phyloP scores from a whole-genome alignment of 2,888 invertebrate genomes.

The Charanyca ferruginea region DNA sequence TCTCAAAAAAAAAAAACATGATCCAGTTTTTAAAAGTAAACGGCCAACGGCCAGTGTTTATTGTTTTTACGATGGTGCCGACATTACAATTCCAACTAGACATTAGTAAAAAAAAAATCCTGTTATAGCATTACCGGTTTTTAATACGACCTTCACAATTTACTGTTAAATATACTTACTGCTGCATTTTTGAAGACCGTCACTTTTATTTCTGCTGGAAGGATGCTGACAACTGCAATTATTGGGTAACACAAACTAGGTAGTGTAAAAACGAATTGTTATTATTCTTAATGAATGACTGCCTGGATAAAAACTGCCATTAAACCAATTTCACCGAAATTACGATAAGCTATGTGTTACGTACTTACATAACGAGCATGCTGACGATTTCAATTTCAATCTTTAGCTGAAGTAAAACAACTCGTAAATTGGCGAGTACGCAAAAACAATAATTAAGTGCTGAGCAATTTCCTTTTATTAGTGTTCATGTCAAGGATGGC shows the following conservation, averaged over 20 bases:
- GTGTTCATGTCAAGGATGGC: slow-evolving; percentile 66
- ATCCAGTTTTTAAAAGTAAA: slow-evolving; percentile 75
- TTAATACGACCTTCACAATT: slow-evolving; percentile 76
- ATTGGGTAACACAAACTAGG: slow-evolving; percentile 7
- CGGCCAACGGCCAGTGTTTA: slow-evolving; percentile 70
- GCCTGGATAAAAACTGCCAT: slow-evolving; percentile 1
- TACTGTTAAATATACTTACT: slow-evolving; percentile 61
- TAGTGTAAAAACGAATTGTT: slow-evolving; percentile 41
- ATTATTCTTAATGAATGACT: slow-evolving; percentile 27
- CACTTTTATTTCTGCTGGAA: slow-evolving; percentile 52
- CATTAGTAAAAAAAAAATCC: slow-evolving; percentile 75
- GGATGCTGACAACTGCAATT: slow-evolving; percentile 31
- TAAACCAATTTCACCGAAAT: slow-evolving; percentile 30
- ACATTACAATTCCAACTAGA: slow-evolving; percentile 55
- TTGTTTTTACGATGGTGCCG: slow-evolving; percentile 75
- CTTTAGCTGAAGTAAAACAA: slow-evolving; percentile 19
- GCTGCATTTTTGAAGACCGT: slow-evolving; percentile 65
- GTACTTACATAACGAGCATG: too few species aligned
- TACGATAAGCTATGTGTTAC: not conserved
- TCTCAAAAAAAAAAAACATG: slow-evolving; percentile 65
- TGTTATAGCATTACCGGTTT: slow-evolving; percentile 78
- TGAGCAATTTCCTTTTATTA: slow-evolving; percentile 63
- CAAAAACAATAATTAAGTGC: slow-evolving; percentile 60
- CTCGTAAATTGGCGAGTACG: slow-evolving; percentile 51
- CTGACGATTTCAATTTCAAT: too few species aligned